Percentiles rank a stretch among this genome's conserved stretches.
Conservation (phyloP, 2,888 invertebrate species). For the Trichopria drosophilae region DNA sequence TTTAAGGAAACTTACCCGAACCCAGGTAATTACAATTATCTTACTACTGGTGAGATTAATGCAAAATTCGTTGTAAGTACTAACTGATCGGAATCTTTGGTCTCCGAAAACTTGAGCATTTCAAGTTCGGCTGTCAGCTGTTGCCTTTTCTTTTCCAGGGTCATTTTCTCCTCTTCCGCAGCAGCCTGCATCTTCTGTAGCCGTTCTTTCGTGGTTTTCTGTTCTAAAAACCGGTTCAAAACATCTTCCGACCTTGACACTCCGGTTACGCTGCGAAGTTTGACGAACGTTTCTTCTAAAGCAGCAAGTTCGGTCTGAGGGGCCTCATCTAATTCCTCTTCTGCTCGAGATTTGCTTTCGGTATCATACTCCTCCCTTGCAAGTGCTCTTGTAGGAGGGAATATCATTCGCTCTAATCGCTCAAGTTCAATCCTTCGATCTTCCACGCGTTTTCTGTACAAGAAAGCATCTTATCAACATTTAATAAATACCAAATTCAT, state of each 20-base stretch:
- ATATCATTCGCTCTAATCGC: slow-evolving; percentile 75
- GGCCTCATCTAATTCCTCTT: slow-evolving; percentile 35
- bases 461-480: no score
- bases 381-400: slow-evolving; percentile 63
- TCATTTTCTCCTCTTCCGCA: slow-evolving; percentile 74
- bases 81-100: slow-evolving; percentile 80
- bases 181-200: slow-evolving; percentile 71
- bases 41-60: background rate
- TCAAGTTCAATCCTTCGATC: slow-evolving; percentile 75
- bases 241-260: slow-evolving; percentile 77
- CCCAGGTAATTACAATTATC: background rate
- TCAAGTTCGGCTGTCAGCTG: slow-evolving; percentile 71
- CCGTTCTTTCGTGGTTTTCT: slow-evolving; percentile 73
- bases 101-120: slow-evolving; percentile 76
- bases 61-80: slow-evolving; percentile 40
- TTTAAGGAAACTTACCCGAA: no score
- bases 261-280: slow-evolving; percentile 76
- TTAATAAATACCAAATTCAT: no score
- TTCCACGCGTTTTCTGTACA: slow-evolving; percentile 68
- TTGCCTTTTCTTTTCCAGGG: slow-evolving; percentile 70
- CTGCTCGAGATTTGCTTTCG: slow-evolving; percentile 40
- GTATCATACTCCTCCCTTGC: slow-evolving; percentile 43
- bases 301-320: slow-evolving; percentile 57
- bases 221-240: slow-evolving; percentile 71
- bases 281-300: slow-evolving; percentile 70